These are phyloP conservation scores for Siniperca obscura DNA, from an alignment of 2,797 vertebrate genomes.

Conservation along the genomic window DNA sequence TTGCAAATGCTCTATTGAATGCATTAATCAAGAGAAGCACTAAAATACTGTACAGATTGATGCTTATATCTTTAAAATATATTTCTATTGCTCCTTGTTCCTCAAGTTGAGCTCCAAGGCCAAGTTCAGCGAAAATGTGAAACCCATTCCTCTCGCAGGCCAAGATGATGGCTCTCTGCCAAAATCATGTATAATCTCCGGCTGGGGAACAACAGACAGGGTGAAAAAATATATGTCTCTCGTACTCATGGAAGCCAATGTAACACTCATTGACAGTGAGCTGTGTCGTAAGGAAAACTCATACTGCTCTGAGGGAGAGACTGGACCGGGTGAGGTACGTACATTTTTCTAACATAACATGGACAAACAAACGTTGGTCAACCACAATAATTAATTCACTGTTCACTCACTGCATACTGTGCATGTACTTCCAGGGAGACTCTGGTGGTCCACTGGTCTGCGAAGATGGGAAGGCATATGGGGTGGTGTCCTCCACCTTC, in stretches of 20 bases:
- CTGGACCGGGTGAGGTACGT: not conserved
- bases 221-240: rapidly evolving
- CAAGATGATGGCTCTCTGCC: not conserved
- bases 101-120: slow-evolving; percentile 60
- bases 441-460: slow-evolving; percentile 83
- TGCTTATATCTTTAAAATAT: not conserved
- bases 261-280: slow-evolving; percentile 16
- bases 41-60: not conserved
- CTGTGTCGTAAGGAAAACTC: rapidly evolving
- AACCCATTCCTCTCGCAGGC: slow-evolving; percentile 33
- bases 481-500: slow-evolving; percentile 65
- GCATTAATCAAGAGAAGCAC: not conserved
- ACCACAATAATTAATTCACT: not conserved
- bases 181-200: slow-evolving; percentile 49
- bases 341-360: not conserved
- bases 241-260: slow-evolving; percentile 56
- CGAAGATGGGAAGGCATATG: slow-evolving; percentile 59
- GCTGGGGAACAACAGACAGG: slow-evolving; percentile 38
- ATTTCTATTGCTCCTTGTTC: not conserved
- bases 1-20: not conserved
- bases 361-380: not conserved
- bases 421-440: slow-evolving; percentile 70
- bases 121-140: not conserved
- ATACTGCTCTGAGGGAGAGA: slow-evolving; percentile 49
- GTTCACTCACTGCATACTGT: not conserved